phyloP scores from a whole-genome alignment of 1,140 invertebrate species.

The Drosophila mojavensis region DNA sequence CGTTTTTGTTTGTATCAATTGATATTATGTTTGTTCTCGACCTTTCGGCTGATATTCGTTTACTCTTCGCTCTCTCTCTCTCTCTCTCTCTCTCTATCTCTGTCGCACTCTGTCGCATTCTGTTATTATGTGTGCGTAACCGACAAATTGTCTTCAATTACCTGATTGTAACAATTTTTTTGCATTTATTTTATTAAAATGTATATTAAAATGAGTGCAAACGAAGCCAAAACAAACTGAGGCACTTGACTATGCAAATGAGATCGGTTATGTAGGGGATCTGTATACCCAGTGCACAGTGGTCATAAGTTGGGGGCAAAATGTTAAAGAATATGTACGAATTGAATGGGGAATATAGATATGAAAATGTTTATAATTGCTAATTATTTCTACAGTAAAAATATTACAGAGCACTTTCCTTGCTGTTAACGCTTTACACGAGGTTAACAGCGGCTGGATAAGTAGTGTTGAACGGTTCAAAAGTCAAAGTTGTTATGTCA shows the following conservation, averaged over 20 bases:
- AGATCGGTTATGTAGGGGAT: conserved; percentile 14
- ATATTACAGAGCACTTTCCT: too few relatives aligned
- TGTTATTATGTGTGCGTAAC: conserved; percentile 15
- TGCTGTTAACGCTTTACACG: too few relatives aligned
- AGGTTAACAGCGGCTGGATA: too few relatives aligned
- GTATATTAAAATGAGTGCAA: conserved; percentile 82
- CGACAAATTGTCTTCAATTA: conserved; percentile 83
- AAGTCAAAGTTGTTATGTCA: too few relatives aligned
- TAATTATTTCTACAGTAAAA: too few relatives aligned
- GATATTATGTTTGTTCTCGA: conserved; percentile 32
- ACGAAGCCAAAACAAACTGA: conserved; percentile 59
- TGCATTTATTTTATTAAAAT: conserved; percentile 83
- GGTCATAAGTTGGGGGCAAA: conserved; percentile 1
- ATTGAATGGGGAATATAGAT: not conserved
- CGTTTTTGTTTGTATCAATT: conserved; percentile 19
- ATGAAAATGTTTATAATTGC: not conserved
- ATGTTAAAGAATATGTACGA: not conserved
- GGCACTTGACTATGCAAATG: conserved; percentile 42
- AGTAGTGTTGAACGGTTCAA: too few relatives aligned
- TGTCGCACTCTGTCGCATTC: not conserved
- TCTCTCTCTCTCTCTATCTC: not conserved
- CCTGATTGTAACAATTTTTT: conserved; percentile 76
- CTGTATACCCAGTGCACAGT: conserved; percentile 44
- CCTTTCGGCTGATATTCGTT: conserved; percentile 34
- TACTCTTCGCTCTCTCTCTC: not conserved